Evolutionary conservation across 2,113 vertebrate genomes (phyloP).

Genomic region (Gambusia holbrooki): DNA sequence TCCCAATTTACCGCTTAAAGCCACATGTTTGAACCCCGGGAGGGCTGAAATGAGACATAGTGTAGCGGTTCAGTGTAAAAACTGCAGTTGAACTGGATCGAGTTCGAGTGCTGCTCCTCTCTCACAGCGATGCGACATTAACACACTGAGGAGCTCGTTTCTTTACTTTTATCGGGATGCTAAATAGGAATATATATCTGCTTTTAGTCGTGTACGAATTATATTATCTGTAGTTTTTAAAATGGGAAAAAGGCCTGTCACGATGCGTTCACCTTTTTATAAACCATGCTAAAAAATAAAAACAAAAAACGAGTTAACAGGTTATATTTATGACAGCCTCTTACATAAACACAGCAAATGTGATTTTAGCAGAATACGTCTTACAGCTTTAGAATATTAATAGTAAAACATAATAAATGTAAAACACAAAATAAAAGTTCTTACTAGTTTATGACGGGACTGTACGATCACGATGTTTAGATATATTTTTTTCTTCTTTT

Average conservation of each 20-base stretch:
- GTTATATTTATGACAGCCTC: background rate
- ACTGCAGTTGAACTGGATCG: constrained; percentile 23
- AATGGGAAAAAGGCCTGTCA: constrained; percentile 21
- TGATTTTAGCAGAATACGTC: no score
- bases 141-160: background rate
- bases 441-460: background rate
- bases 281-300: background rate
- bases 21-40: background rate
- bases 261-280: constrained; percentile 19
- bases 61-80: constrained; percentile 4
- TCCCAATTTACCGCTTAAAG: background rate
- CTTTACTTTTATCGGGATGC: background rate
- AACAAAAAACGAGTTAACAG: background rate
- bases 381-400: no score
- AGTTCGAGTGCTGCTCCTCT: constrained; percentile 41
- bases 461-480: background rate
- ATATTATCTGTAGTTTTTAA: background rate
- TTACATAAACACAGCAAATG: background rate
- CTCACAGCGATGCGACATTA: constrained; percentile 54
- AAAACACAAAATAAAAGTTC: background rate
- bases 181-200: background rate
- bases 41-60: background rate
- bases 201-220: background rate
- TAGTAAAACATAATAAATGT: background rate
- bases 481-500: background rate